Conservation (phyloP, 2,113 vertebrate species). For the Collichthys lucidus region DNA sequence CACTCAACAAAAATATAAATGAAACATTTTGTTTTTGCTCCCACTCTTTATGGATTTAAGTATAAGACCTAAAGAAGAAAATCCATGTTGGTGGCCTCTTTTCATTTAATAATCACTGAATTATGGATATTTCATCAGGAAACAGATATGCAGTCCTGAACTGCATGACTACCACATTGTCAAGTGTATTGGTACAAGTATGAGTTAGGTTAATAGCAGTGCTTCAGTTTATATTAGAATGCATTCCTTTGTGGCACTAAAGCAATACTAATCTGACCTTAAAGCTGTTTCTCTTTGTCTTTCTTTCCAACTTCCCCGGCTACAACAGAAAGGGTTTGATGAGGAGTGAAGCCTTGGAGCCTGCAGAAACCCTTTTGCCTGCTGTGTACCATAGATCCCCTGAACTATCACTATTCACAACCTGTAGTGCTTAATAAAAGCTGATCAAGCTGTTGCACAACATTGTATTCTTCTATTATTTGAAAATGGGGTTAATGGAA, state of each 20-base stretch:
- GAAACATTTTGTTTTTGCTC: no score
- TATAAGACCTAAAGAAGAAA: no score
- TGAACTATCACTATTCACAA: constrained; percentile 54
- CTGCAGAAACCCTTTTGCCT: constrained; percentile 54
- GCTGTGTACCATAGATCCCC: constrained; percentile 58
- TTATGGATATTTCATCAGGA: no score
- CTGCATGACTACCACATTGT: no score
- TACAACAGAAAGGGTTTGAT: constrained; percentile 85
- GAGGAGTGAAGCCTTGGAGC: constrained; percentile 82
- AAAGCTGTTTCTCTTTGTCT: constrained; percentile 55
- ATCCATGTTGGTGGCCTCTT: no score
- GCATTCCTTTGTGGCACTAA: constrained; percentile 37
- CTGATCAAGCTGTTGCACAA: constrained; percentile 50
- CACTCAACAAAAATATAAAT: no score
- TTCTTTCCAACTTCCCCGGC: constrained; percentile 30
- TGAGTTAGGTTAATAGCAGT: neutral
- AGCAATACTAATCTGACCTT: constrained; percentile 55
- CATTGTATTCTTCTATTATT: constrained; percentile 40
- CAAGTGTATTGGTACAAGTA: neutral
- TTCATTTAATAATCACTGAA: no score
- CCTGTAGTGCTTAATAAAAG: constrained; percentile 79
- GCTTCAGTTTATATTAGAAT: neutral
- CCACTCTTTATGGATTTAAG: no score
- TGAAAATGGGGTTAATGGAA: neutral
- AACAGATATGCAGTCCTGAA: no score